Evolutionary conservation across 2,113 vertebrate species (phyloP), one percentile per base, ranked within the genome.

Genomic region (Coptodon rendalli): DNA sequence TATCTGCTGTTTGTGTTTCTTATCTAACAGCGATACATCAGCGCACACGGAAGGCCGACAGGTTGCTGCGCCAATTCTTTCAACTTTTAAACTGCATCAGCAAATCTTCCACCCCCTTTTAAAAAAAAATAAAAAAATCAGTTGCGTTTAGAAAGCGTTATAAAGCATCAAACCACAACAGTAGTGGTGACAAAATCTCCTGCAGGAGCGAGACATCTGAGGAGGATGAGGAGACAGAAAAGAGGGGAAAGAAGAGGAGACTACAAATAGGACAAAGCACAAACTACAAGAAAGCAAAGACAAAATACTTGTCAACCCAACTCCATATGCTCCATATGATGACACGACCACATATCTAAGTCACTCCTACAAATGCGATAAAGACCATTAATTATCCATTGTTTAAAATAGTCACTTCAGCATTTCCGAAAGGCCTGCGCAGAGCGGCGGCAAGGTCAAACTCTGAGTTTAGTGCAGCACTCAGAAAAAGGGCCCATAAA

Each of bases 1-100:
- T 93, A 95, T 95, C 93, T 94, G 56, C 34, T 92, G 90, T 95
- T 95, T 95, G 90, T 89, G 86, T 94, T 91, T 34, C 89, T 94
- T 94, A 95, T 95, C 94, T 94, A 91, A 94, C 92, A 85, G 71
- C 27, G n/a, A 54, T 56, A 34, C 85, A 86, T 82, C n/a, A 24
- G 43, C 45, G 48, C 87, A 45, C 61, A 82, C 40, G 43, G 34
- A 59, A 84, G 66, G 54, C 73, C 80, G 50, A 52, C 79, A 85
- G 54, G 45, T 80, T 57, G 52, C 83, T 10, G 66, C 34, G 31
- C 17, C 7, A 6, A 29, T 48, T 29, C 66, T 40, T 27, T 53
- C 53, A 43, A 24, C 29, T 61, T 81, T 57, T 59, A 83, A 68
- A 87, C 53, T 7, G 11, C 29, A 56, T 24, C 17, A 79, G 48